Percentiles rank a stretch among this genome's conserved stretches.
These are phyloP conservation scores for Papilio dardanus DNA, from an alignment of 1,140 invertebrate species.

Conservation along the genomic window DNA sequence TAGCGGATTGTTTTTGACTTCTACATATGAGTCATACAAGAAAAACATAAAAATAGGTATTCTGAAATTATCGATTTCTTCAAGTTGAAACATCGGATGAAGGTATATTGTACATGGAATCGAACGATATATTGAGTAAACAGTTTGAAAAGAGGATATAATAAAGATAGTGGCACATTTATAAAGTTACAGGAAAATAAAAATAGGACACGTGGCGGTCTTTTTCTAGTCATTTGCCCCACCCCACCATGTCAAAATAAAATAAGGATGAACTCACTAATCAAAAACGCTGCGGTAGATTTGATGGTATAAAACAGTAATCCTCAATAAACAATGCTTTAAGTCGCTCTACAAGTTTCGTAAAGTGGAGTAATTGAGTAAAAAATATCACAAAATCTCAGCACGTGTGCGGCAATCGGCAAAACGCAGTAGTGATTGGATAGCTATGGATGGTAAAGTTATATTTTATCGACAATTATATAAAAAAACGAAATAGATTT, in stretches of 20 bases:
- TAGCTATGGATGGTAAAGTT: constrained; percentile 40
- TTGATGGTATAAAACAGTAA: constrained; percentile 53
- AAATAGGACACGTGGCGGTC: constrained; percentile 79
- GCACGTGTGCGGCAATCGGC: constrained; percentile 79
- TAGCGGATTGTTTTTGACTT: not conserved
- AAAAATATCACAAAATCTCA: constrained; percentile 78
- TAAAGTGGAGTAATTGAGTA: constrained; percentile 68
- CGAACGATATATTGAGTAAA: not conserved
- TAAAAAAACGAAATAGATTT: not conserved
- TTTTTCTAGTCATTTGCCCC: constrained; percentile 76
- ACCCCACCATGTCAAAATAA: constrained; percentile 77
- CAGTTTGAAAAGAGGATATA: not conserved
- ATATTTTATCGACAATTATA: constrained; percentile 39
- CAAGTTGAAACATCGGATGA: not conserved
- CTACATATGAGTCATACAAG: not conserved
- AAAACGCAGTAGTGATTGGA: constrained; percentile 70
- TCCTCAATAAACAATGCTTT: constrained; percentile 50
- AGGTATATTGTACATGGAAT: not conserved
- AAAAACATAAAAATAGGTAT: not conserved
- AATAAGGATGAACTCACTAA: constrained; percentile 65
- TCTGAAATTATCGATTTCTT: constrained; percentile 15
- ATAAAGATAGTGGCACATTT: constrained; percentile 42
- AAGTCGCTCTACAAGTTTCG: constrained; percentile 50
- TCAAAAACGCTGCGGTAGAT: constrained; percentile 52
- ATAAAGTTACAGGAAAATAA: constrained; percentile 51